Evolutionary conservation across 2,888 invertebrate genomes (phyloP).

Genomic region (Carcina quercana): DNA sequence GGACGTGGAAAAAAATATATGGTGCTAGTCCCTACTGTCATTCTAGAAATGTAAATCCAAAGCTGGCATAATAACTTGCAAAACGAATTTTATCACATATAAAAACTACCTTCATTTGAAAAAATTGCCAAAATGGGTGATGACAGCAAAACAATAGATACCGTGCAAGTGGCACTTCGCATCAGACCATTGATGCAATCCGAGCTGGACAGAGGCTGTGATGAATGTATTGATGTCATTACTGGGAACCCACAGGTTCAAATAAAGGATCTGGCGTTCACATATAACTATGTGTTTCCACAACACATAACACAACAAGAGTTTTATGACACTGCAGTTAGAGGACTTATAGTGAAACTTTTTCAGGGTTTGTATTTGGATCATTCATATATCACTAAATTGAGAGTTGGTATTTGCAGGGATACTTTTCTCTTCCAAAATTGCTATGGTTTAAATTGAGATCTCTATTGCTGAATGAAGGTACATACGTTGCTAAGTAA

Average conservation of each 20-base stretch:
- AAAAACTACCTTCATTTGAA: no score
- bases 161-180: conserved; percentile 87
- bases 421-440: no score
- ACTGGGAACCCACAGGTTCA: conserved; percentile 80
- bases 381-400: no score
- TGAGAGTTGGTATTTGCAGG: no score
- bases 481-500: no score
- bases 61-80: neutral
- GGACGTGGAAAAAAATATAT: conserved; percentile 21
- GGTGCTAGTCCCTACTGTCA: conserved; percentile 18
- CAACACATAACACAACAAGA: conserved; percentile 79
- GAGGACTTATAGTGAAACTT: conserved; percentile 81
- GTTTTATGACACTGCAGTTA: conserved; percentile 83
- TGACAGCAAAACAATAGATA: conserved; percentile 52
- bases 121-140: conserved; percentile 61
- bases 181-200: conserved; percentile 85
- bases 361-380: conserved; percentile 77
- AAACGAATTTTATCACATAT: conserved; percentile 1
- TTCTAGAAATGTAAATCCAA: conserved; percentile 12
- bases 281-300: conserved; percentile 89
- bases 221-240: conserved; percentile 80
- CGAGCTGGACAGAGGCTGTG: conserved; percentile 84
- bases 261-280: conserved; percentile 83
- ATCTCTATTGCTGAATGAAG: no score
- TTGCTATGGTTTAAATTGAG: no score